A percentile compares a stretch with the other conserved stretches of the same genome.
Evolutionary conservation across 2,888 invertebrate species (phyloP).

Genomic region (Tinea pellionella): DNA sequence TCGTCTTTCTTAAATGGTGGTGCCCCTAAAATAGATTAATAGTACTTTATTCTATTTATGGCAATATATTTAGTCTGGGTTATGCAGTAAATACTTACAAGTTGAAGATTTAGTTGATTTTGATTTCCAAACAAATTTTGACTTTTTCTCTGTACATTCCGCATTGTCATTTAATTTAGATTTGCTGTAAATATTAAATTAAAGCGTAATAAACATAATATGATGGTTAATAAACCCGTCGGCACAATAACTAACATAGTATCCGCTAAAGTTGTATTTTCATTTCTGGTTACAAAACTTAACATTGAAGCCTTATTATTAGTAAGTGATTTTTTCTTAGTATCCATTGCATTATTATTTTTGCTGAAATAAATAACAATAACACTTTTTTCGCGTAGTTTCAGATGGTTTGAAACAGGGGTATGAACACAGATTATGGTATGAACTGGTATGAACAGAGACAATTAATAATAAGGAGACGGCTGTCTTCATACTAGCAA

Average conservation of each 20-base stretch:
- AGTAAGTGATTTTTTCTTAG: conserved; percentile 22
- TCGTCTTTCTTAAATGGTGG: conserved; percentile 34
- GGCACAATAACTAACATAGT: neutral
- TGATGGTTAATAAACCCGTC: too few relatives aligned
- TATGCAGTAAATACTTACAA: conserved; percentile 4
- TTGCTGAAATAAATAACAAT: neutral
- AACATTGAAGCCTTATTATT: conserved; percentile 36
- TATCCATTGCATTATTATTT: conserved; percentile 23
- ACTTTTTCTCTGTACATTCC: conserved; percentile 31
- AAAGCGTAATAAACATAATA: too few relatives aligned
- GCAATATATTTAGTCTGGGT: neutral
- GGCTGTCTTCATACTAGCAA: too few relatives aligned
- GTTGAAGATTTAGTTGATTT: conserved; percentile 25
- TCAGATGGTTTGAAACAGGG: too few relatives aligned
- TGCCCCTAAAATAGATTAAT: conserved; percentile 30
- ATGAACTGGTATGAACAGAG: too few relatives aligned
- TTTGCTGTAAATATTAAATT: neutral
- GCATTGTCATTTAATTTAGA: neutral
- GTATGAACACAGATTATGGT: too few relatives aligned
- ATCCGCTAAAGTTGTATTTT: neutral
- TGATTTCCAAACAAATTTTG: conserved; percentile 47
- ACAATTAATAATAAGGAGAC: too few relatives aligned
- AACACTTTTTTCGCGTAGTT: too few relatives aligned
- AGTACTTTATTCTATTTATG: neutral
- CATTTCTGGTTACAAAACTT: conserved; percentile 36